Percentiles rank a stretch among this genome's conserved stretches.
Evolutionary conservation across 2,797 vertebrate genomes (phyloP).

Genomic region (Lacerta bilineata): DNA sequence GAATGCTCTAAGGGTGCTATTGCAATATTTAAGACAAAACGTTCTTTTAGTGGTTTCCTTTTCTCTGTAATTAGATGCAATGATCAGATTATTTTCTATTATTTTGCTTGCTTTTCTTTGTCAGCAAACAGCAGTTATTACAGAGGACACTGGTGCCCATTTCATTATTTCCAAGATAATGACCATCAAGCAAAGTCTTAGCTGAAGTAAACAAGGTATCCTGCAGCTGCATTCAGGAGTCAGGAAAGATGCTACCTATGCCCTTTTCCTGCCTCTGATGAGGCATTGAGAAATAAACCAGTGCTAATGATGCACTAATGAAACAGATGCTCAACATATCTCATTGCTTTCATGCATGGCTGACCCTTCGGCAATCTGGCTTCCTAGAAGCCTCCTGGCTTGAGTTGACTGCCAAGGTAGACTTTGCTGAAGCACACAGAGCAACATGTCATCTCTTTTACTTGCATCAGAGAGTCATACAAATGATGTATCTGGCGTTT

Average conservation of each 20-base stretch:
- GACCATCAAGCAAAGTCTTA: slow-evolving; percentile 44
- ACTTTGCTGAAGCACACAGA: slow-evolving; percentile 37
- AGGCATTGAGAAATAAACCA: slow-evolving; percentile 65
- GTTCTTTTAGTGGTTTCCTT: slow-evolving; percentile 57
- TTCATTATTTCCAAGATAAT: slow-evolving; percentile 46
- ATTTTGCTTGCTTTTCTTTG: slow-evolving; percentile 55
- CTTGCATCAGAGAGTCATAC: slow-evolving; percentile 37
- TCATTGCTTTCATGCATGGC: slow-evolving; percentile 50
- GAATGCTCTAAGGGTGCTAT: slow-evolving; percentile 64
- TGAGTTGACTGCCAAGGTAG: slow-evolving; percentile 24
- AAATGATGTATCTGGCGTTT: slow-evolving; percentile 37
- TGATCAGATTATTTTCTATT: slow-evolving; percentile 65
- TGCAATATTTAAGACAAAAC: slow-evolving; percentile 61
- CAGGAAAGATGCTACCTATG: slow-evolving; percentile 22
- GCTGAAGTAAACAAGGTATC: slow-evolving; percentile 49
- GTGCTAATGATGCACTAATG: slow-evolving; percentile 64
- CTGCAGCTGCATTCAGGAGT: slow-evolving; percentile 44
- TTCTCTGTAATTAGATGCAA: slow-evolving; percentile 66
- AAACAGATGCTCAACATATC: slow-evolving; percentile 60
- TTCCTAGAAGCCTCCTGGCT: neutral
- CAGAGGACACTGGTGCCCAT: slow-evolving; percentile 49
- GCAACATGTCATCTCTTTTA: slow-evolving; percentile 50
- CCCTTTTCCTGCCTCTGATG: slow-evolving; percentile 34
- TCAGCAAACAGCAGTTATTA: slow-evolving; percentile 57
- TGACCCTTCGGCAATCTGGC: slow-evolving; percentile 32